Conservation (phyloP, 2,797 vertebrate species). For the Furcifer pardalis region DNA sequence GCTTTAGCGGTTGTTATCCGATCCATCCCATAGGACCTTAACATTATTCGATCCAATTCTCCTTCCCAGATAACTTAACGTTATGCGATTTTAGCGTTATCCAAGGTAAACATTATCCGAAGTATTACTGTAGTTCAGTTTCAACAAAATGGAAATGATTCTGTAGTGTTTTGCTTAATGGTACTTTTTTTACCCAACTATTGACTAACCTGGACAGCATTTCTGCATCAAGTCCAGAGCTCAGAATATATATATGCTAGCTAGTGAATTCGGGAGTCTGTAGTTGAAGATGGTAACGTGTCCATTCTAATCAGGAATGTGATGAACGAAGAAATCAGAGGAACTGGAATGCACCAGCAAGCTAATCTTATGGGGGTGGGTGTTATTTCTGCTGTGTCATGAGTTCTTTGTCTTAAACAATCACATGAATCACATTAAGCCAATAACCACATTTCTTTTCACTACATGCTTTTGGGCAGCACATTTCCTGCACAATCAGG, state of each 20-base stretch:
- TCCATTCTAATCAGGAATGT: background rate
- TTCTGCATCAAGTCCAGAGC: background rate
- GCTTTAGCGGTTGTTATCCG: too few relatives aligned
- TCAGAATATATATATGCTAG: too few relatives aligned
- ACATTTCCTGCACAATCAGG: constrained; percentile 15
- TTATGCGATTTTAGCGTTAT: too few relatives aligned
- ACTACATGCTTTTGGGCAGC: constrained; percentile 27
- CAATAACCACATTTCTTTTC: constrained; percentile 47
- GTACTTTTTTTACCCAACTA: background rate
- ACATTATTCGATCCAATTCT: too few relatives aligned
- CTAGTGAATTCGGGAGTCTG: too few relatives aligned
- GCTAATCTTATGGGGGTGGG: background rate
- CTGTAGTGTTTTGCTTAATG: background rate
- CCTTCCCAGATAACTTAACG: too few relatives aligned
- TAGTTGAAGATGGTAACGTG: too few relatives aligned
- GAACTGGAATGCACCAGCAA: background rate
- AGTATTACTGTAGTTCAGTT: background rate
- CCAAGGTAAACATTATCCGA: too few relatives aligned
- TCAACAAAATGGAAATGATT: background rate
- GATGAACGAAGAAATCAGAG: constrained; percentile 12
- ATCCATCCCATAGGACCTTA: too few relatives aligned
- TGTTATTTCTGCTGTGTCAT: background rate
- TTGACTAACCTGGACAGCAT: background rate
- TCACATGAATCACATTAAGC: constrained; percentile 46
- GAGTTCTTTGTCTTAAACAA: constrained; percentile 51